Evolutionary conservation across 1,140 invertebrate species (phyloP), one percentile per base, ranked within the genome.

Genomic region (Linepithema humile): DNA sequence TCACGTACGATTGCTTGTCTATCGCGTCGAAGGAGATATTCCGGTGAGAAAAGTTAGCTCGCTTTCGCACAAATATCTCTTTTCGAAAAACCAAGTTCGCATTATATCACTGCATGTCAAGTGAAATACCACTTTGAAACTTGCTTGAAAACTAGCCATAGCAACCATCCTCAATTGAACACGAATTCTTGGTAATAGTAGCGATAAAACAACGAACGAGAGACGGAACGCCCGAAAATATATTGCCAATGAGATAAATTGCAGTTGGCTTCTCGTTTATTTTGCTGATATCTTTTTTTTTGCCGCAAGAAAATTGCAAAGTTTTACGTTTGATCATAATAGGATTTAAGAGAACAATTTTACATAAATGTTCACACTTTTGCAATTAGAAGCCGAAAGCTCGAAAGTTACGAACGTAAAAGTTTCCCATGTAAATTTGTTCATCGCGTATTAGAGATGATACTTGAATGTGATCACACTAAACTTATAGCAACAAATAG

Each of bases 101-200:
- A 80, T 80, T 80, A 80, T 70, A 80, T 80, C 75, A 80, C 64
- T 80, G 75, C 75, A 80, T 70, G 75, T 80, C 75, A 80, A 80
- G 75, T 48, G 64, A 80, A 38, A 80, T 80, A 57, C 26, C 75
- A 55, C 75, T 80, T 80, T 70, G 75, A 80, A 80, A 80, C 48
- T 80, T 78, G 75, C 75, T 78, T 40, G 75, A 70, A 55, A 69
- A 55, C 64, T 35, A 69, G 62, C 75, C 62, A 80, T 53, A 62
- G 50, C 40, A 70, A 80, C 26, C n/a, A 80, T 80, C 35, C 35
- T 80, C 64, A 70, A 80, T 80, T 69, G 75, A 80, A 80, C 64
- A 40, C 64, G 75, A 69, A 26, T 80, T 80, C 64, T 80, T 55
- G 55, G 48, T 55, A 55, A 69, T 53, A 38, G 62, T 29, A 55